Percentiles rank a stretch among this genome's conserved stretches.
Evolutionary conservation across 2,113 vertebrate genomes (phyloP).

Genomic region (Aegithalos caudatus): DNA sequence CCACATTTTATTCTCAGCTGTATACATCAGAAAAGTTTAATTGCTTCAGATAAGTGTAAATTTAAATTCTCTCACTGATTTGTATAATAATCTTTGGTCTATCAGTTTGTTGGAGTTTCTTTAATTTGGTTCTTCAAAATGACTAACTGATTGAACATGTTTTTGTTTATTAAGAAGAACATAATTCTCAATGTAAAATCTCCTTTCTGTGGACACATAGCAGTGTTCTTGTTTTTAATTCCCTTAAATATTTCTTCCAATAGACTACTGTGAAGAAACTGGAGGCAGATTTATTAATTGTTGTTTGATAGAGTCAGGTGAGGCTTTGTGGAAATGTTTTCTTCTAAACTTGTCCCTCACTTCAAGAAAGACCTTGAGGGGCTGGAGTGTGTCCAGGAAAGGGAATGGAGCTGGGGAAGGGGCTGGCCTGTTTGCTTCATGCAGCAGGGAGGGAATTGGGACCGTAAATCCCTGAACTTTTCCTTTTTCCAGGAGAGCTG

Average conservation of each 20-base stretch:
- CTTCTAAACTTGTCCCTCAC: not conserved
- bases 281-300: not conserved
- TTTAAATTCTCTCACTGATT: not conserved
- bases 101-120: not conserved
- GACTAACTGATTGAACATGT: not conserved
- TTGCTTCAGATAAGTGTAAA: not conserved
- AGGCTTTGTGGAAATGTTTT: not conserved
- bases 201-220: not conserved
- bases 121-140: not conserved
- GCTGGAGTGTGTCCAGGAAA: not conserved
- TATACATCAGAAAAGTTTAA: not conserved
- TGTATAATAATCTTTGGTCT: not conserved
- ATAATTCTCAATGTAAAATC: not conserved
- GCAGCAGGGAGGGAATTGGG: not conserved
- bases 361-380: not conserved
- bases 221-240: not conserved
- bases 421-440: not conserved
- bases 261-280: not conserved
- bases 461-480: not conserved
- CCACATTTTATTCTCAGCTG: not conserved
- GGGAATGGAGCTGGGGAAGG: not conserved
- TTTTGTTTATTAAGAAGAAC: not conserved
- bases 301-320: not conserved
- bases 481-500: not conserved
- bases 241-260: not conserved